Base-by-base conservation (phyloP, 2,888 invertebrate species). In the Ommatoiulus sabulosus region DNA sequence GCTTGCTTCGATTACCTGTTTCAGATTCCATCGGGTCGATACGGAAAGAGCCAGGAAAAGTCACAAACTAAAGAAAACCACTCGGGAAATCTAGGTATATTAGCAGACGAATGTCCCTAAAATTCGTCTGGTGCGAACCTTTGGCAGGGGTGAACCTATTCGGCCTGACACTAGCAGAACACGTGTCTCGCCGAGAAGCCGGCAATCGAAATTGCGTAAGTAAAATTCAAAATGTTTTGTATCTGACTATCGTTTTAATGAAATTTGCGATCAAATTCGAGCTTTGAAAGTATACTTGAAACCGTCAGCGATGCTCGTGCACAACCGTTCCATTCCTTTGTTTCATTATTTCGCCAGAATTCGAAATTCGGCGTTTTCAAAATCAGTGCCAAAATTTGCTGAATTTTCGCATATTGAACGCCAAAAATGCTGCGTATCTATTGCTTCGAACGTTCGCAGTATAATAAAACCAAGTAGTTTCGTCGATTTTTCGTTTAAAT, bases 81-180 rank as follows among this genome's bases (percentile, higher is more conserved):
- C n/a, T n/a, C n/a, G n/a, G n/a, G n/a, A n/a, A n/a, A n/a, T n/a
- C n/a, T n/a, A n/a, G n/a, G n/a, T n/a, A n/a, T n/a, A n/a, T n/a
- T n/a, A n/a, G n/a, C n/a, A n/a, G n/a, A n/a, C n/a, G n/a, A n/a
- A n/a, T n/a, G n/a, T n/a, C n/a, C n/a, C n/a, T n/a, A n/a, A n/a
- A n/a, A n/a, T n/a, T n/a, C n/a, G n/a, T n/a, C n/a, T n/a, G n/a
- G n/a, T n/a, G n/a, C n/a, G n/a, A n/a, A n/a, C n/a, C n/a, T n/a
- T n/a, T n/a, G n/a, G n/a, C n/a, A n/a, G n/a, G n/a, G n/a, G n/a
- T n/a, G n/a, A n/a, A n/a, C n/a, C n/a, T n/a, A n/a, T n/a, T n/a
- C n/a, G n/a, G n/a, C n/a, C n/a, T n/a, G n/a, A n/a, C 6, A n/a
- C n/a, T 63, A 63, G 63, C 63, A 63, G 63, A 63, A 63, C 63